phyloP scores from a whole-genome alignment of 2,888 invertebrate species.

The Hirtodrosophila cameraria region DNA sequence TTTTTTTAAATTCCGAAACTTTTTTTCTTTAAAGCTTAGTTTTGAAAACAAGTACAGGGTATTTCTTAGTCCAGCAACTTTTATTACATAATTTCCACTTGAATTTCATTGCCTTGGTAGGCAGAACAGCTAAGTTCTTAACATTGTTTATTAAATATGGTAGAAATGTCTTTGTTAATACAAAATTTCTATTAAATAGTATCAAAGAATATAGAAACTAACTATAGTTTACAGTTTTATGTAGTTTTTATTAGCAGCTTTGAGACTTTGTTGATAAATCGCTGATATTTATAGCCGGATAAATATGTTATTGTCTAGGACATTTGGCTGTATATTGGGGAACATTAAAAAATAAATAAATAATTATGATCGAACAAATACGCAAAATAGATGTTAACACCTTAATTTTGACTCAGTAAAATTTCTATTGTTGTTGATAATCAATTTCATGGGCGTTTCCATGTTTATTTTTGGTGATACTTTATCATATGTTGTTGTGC shows the following conservation, averaged over 20 bases:
- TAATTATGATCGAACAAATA: constrained; percentile 18
- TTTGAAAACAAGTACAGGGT: no score
- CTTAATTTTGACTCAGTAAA: constrained; percentile 23
- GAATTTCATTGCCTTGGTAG: background rate
- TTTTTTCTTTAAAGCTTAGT: background rate
- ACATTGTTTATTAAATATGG: background rate
- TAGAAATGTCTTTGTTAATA: background rate
- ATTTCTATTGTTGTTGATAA: constrained; percentile 42
- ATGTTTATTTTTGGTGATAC: constrained; percentile 36
- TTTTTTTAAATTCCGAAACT: no score
- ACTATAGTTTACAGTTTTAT: no score
- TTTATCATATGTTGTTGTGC: constrained; percentile 7
- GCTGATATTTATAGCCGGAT: constrained; percentile 1
- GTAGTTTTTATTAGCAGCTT: constrained; percentile 2
- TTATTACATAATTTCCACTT: background rate
- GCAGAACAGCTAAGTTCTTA: constrained; percentile 4
- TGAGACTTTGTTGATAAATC: constrained; percentile 12
- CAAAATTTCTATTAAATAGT: background rate
- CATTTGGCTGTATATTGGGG: constrained; percentile 14
- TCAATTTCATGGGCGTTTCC: constrained; percentile 41
- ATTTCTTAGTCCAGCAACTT: background rate
- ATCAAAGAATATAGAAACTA: background rate
- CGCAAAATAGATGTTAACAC: constrained; percentile 41
- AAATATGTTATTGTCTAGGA: constrained; percentile 24
- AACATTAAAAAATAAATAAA: constrained; percentile 12